phyloP scores from a whole-genome alignment of 2,113 vertebrate species.

The Neoarius graeffei region DNA sequence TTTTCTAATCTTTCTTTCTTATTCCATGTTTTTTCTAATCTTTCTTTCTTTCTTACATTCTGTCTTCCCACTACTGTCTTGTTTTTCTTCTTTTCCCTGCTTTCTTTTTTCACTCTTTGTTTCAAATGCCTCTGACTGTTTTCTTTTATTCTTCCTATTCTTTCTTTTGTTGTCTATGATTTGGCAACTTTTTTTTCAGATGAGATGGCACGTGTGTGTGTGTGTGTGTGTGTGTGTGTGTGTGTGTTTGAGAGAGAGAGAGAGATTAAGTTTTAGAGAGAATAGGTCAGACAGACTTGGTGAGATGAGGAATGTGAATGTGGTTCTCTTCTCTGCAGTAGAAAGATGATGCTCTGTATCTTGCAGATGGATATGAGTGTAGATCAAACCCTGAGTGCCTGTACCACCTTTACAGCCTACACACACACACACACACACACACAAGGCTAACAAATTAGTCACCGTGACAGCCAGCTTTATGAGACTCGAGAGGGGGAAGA shows the following conservation, averaged over 20 bases:
- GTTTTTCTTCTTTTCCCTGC: neutral
- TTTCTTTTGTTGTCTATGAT: neutral
- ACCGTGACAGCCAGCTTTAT: constrained; percentile 78
- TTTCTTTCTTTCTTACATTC: neutral
- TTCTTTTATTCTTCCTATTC: neutral
- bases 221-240: constrained; percentile 42
- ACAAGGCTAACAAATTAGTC: constrained; percentile 80
- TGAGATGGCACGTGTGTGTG: neutral
- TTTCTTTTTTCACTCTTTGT: neutral
- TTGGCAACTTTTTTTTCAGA: neutral
- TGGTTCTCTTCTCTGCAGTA: constrained; percentile 68
- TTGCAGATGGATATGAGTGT: constrained; percentile 67
- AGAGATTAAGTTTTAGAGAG: neutral
- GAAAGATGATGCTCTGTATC: constrained; percentile 71
- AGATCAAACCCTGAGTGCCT: constrained; percentile 68
- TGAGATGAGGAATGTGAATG: constrained; percentile 71
- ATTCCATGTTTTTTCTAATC: too few species aligned
- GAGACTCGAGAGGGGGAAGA: constrained; percentile 56
- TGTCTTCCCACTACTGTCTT: too few species aligned
- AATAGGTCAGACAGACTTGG: constrained; percentile 49
- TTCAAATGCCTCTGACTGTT: neutral
- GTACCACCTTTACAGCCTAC: constrained; percentile 74
- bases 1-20: neutral
- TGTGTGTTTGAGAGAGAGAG: neutral
- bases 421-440: constrained; percentile 59